These are phyloP conservation scores for Actinia equina DNA, from an alignment of 64 coral and sea anemone species.

Conservation along the genomic window DNA sequence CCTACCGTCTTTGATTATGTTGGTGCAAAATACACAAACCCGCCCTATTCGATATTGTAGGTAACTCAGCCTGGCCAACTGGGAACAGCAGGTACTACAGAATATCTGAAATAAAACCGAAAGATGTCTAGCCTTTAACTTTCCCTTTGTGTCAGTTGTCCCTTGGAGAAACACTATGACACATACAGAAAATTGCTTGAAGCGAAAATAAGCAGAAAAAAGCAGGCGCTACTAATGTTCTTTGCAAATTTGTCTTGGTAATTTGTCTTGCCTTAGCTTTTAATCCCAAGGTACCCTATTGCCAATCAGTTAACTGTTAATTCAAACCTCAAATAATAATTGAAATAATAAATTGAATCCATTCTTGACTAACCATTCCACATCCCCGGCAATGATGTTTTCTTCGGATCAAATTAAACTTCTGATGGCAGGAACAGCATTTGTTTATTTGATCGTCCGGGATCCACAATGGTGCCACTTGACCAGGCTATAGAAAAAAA, in stretches of 20 bases:
- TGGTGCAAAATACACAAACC: slow-evolving; percentile 36
- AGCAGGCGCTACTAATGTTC: too few relatives aligned
- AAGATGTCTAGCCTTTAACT: neutral
- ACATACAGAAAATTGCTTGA: too few relatives aligned
- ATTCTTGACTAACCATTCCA: slow-evolving; percentile 56
- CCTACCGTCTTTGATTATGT: slow-evolving; percentile 23
- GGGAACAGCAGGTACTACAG: slow-evolving; percentile 45
- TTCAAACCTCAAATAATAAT: too few relatives aligned
- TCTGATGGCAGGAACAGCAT: slow-evolving; percentile 52
- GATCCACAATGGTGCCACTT: slow-evolving; percentile 64
- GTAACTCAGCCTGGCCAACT: slow-evolving; percentile 52
- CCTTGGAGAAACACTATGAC: too few relatives aligned
- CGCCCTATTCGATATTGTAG: slow-evolving; percentile 51
- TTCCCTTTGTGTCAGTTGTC: too few relatives aligned
- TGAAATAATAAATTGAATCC: neutral
- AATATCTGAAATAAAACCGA: slow-evolving; percentile 36
- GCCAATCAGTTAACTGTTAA: too few relatives aligned
- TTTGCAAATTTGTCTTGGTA: too few relatives aligned
- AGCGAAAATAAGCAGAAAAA: too few relatives aligned
- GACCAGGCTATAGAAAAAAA: slow-evolving; percentile 55
- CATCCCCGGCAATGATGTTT: slow-evolving; percentile 86
- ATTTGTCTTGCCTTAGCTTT: too few relatives aligned
- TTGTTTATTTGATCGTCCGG: slow-evolving; percentile 56
- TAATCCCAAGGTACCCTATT: too few relatives aligned
- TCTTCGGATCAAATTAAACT: slow-evolving; percentile 65